Evolutionary conservation across 1,140 invertebrate species (phyloP).

Genomic region (Catajapyx aquilonaris): DNA sequence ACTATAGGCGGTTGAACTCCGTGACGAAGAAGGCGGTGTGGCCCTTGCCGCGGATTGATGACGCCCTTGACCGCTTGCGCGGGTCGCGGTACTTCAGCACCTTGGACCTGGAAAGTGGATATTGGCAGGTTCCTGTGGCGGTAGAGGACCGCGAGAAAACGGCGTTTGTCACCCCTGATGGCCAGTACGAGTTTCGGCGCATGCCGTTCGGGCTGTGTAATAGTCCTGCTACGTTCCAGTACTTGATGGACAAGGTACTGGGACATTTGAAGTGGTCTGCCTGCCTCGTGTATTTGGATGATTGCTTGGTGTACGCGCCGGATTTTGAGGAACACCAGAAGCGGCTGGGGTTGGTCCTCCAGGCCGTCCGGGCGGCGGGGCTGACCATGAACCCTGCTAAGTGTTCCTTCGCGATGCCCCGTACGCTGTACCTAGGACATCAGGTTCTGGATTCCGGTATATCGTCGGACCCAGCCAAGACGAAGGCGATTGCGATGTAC

Average conservation of each 20-base stretch:
- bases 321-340: too few relatives aligned
- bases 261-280: too few relatives aligned
- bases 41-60: constrained; percentile 25
- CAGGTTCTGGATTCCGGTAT: too few relatives aligned
- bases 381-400: too few relatives aligned
- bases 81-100: constrained; percentile 18
- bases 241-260: constrained; percentile 18
- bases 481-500: too few relatives aligned
- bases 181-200: constrained; percentile 14
- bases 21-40: constrained; percentile 20
- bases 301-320: too few relatives aligned
- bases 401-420: too few relatives aligned
- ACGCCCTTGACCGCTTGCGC: constrained; percentile 17
- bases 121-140: constrained; percentile 14
- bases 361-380: too few relatives aligned
- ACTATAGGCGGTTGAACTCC: constrained; percentile 23
- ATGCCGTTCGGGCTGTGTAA: constrained; percentile 21
- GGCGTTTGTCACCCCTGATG: constrained; percentile 15
- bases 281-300: too few relatives aligned
- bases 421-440: too few relatives aligned
- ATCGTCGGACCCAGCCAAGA: too few relatives aligned
- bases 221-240: constrained; percentile 18
- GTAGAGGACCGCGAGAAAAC: constrained; percentile 16
- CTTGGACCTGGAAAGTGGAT: constrained; percentile 20
- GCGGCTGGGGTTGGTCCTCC: too few relatives aligned